A percentile compares a stretch with the other conserved stretches of the same genome.
Conservation (phyloP, 2,888 invertebrate genomes). For the Molanna angustata region DNA sequence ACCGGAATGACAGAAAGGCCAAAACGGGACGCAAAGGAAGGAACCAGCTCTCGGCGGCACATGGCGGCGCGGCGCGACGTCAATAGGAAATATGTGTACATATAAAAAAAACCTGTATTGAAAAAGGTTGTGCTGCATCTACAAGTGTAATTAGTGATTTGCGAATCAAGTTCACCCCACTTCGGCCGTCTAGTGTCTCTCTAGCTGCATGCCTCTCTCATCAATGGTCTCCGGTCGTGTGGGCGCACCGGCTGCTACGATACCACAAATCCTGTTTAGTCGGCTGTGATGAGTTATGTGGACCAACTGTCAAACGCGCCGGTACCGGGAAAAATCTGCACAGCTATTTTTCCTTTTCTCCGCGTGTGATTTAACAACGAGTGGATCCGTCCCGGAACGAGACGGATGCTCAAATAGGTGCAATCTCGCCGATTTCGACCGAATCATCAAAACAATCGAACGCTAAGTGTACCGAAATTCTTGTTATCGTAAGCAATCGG, state of each 20-base stretch:
- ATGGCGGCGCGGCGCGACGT: conserved; percentile 10
- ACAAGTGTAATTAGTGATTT: conserved; percentile 25
- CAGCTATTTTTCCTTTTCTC: too few relatives aligned
- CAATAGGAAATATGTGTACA: conserved; percentile 14
- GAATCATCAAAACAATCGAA: too few relatives aligned
- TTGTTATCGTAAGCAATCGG: too few relatives aligned
- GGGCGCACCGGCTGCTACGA: conserved; percentile 8
- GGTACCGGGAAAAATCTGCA: conserved; percentile 14
- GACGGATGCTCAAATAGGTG: too few relatives aligned
- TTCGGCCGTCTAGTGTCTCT: conserved; percentile 14
- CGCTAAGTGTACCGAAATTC: too few relatives aligned
- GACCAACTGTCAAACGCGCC: conserved; percentile 19
- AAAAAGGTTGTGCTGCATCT: conserved; percentile 17
- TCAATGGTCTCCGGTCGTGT: conserved; percentile 16
- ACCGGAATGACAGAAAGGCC: conserved; percentile 8
- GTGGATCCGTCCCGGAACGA: too few relatives aligned
- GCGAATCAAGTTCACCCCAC: conserved; percentile 30
- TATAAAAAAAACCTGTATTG: conserved; percentile 22
- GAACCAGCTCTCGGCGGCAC: conserved; percentile 12
- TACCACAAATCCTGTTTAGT: conserved; percentile 29
- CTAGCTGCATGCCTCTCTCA: conserved; percentile 6
- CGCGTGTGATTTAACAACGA: too few relatives aligned
- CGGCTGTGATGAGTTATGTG: conserved; percentile 28
- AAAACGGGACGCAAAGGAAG: conserved; percentile 2
- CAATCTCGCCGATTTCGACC: too few relatives aligned